phyloP scores from a whole-genome alignment of 2,797 vertebrate genomes.

The Tadarida brasiliensis region DNA sequence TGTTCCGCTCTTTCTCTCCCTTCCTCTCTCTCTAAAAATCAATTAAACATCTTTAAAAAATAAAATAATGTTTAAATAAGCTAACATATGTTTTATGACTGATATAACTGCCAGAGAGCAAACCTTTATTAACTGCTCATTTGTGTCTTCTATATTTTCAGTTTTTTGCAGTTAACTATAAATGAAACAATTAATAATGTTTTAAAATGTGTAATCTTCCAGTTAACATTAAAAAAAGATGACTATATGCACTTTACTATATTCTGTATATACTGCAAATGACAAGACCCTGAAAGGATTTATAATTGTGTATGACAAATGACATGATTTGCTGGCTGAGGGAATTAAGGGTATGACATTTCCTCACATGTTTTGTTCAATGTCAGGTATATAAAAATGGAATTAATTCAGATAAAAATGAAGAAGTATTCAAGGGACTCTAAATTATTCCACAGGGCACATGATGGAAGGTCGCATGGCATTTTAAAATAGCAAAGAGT shows the following conservation, averaged over 20 bases:
- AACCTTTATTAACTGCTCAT: constrained; percentile 6
- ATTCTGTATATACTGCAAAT: background rate
- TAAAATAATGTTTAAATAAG: constrained; percentile 11
- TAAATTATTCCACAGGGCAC: constrained; percentile 57
- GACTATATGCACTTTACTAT: background rate
- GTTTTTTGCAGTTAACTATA: background rate
- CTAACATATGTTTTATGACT: background rate
- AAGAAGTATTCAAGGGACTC: background rate
- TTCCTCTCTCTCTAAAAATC: no score
- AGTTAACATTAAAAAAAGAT: background rate
- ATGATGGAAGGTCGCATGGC: background rate
- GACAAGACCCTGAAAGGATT: background rate
- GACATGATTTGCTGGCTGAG: background rate
- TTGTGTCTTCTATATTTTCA: background rate
- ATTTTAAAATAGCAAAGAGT: constrained; percentile 56
- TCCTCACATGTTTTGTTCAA: constrained; percentile 63
- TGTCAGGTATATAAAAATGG: constrained; percentile 6
- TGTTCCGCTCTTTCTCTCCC: no score
- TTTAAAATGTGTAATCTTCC: background rate
- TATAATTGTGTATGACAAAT: constrained; percentile 53
- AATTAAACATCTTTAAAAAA: no score
- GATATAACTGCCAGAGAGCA: background rate
- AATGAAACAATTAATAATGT: constrained; percentile 25
- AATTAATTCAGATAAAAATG: constrained; percentile 67
- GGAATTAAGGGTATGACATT: background rate